Percentiles rank a stretch among this genome's conserved stretches.
phyloP scores from a whole-genome alignment of 1,140 invertebrate genomes.

The Drosophila pseudoobscura region DNA sequence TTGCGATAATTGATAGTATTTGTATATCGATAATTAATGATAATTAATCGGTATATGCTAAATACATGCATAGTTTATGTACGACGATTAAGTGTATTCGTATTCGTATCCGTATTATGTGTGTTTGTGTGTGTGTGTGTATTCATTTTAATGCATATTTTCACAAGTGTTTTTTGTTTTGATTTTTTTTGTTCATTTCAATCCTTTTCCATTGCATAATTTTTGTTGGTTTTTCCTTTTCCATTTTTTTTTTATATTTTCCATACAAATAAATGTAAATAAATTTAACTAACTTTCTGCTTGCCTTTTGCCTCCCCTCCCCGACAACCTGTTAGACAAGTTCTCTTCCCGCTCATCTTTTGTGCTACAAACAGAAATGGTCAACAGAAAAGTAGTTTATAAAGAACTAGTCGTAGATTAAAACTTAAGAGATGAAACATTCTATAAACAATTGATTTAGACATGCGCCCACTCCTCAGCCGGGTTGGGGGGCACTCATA shows the following conservation, averaged over 20 bases:
- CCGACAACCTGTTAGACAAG: constrained; percentile 72
- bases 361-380: constrained; percentile 69
- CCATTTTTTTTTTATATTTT: constrained; percentile 43
- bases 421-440: constrained; percentile 34
- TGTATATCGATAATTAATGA: constrained; percentile 41
- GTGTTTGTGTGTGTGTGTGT: constrained; percentile 23
- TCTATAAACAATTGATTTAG: constrained; percentile 61
- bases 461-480: constrained; percentile 14
- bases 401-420: constrained; percentile 40
- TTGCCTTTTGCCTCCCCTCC: constrained; percentile 3
- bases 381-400: constrained; percentile 45
- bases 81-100: no score
- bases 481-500: constrained; percentile 42
- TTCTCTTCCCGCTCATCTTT: constrained; percentile 34
- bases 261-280: constrained; percentile 75
- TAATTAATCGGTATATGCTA: constrained; percentile 62
- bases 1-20: constrained; percentile 63
- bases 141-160: constrained; percentile 73
- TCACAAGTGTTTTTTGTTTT: constrained; percentile 65
- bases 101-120: constrained; percentile 8
- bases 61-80: constrained; percentile 42
- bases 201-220: constrained; percentile 16
- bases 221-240: constrained; percentile 23
- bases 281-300: constrained; percentile 74
- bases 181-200: neutral